Evolutionary conservation across 2,113 vertebrate species (phyloP), one percentile per base, ranked within the genome.

Genomic region (Rhea pennata): DNA sequence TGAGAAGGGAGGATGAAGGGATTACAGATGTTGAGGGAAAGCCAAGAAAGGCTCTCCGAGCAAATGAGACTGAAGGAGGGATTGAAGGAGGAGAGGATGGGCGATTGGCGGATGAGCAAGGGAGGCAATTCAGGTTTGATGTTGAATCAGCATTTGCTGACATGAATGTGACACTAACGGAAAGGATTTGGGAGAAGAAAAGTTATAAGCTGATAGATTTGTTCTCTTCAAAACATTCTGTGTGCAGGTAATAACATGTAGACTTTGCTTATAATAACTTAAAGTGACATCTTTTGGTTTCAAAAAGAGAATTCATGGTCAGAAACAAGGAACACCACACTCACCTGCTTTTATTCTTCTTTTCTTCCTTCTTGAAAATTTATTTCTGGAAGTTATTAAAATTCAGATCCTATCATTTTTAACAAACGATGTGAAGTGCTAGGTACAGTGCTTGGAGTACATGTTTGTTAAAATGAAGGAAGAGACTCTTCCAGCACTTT

Each of bases 391-490:
- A 87, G 66, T 95, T 92, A 88, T 97, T 97, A 97, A 97, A 96
- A 98, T 97, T 97, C 96, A 96, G 95, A 91, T 97, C 88, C 69
- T 73, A 93, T 96, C 92, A 64, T 94, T 97, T 96, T 84, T 97
- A 97, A 97, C 95, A 96, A 98, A 97, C 65, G 91, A 93, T 97
- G 90, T 96, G 79, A 94, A 96, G 85, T 96, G 58, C 87, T 85
- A 95, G 94, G 93, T 97, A 96, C 87, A 93, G 97, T 95, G 82
- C 76, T 92, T 77, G 95, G 95, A 97, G 97, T 96, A 96, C 94
- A 94, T 97, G 97, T 97, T 97, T 96, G 96, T 95, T 95, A 96
- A 96, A 97, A 96, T 93, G 95, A 97, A 97, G 97, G 93, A 96
- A 87, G 86, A 97, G 95, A 83, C 71, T 97, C 96, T 98, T 96